phyloP scores from a whole-genome alignment of 2,113 vertebrate species.

The Etheostoma spectabile region DNA sequence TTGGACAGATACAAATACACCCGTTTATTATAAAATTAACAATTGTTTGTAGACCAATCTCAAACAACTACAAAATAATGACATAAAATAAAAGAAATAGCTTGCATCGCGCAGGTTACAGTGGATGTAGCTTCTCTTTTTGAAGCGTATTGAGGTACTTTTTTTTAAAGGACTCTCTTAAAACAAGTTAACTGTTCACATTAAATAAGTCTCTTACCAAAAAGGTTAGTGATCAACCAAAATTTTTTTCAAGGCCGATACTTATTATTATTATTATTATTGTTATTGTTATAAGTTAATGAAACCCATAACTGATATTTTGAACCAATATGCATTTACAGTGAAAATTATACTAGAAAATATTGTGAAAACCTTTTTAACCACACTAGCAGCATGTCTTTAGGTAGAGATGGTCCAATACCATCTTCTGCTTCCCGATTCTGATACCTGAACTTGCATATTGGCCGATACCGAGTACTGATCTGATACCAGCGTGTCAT shows the following conservation, averaged over 20 bases:
- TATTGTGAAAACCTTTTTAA: background rate
- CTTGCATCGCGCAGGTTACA: background rate
- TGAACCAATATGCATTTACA: too few species aligned
- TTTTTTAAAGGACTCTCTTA: background rate
- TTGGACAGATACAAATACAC: background rate
- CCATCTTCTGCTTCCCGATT: too few species aligned
- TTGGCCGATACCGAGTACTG: too few species aligned
- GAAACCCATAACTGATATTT: too few species aligned
- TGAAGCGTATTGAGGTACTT: slow-evolving; percentile 33
- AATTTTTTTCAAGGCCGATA: too few species aligned
- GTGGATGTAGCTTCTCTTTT: background rate
- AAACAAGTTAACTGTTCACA: slow-evolving; percentile 25
- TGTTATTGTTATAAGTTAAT: too few species aligned
- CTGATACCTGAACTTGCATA: too few species aligned
- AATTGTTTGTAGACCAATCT: too few species aligned
- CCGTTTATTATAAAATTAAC: background rate
- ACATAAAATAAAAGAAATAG: background rate
- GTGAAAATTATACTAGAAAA: too few species aligned
- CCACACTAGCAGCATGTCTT: background rate
- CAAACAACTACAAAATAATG: background rate
- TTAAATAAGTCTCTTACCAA: slow-evolving; percentile 11
- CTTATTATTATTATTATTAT: too few species aligned
- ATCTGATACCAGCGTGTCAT: too few species aligned
- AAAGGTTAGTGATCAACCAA: background rate
- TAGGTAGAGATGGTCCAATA: too few species aligned